Base-by-base conservation (phyloP, 1,140 invertebrate genomes). In the Teleogryllus occipitalis region DNA sequence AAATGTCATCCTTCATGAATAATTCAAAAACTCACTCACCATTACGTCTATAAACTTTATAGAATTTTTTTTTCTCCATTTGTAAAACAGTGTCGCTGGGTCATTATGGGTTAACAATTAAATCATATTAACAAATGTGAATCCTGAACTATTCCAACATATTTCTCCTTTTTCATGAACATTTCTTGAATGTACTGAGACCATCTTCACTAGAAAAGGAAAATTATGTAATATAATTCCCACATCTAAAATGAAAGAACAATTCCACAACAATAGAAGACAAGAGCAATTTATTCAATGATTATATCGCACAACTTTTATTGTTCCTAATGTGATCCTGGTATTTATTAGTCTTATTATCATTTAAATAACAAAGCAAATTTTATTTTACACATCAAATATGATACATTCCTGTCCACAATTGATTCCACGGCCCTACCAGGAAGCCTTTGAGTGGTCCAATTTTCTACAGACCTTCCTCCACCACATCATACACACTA, bases 261-360 rank as follows among this genome's bases (percentile, higher is more conserved):
- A 65, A 65, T 65, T 14, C 10, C 54, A 65, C 54, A 65, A 65
- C 54, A 65, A 65, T 18, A 65, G 18, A 65, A 65, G 18, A 65
- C 10, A 65, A 65, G 18, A 65, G 54, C 10, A 10, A 65, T 65
- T 18, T 65, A 65, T 65, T 65, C 18, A 65, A 65, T 65, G 18
- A 65, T 10, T 65, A 39, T 39, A 39, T 65, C 10, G 18, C 54
- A 65, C 10, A 18, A 65, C 10, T 65, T 14, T 18, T 65, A 65
- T 18, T 65, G 54, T 65, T 65, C 54, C 54, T 65, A 65, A 65
- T 3, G 54, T 65, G 18, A 65, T 14, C 54, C 54, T 65, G 54
- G 54, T 14, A 65, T 65, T 65, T 65, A 65, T 65, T 65, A 65
- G 54, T 65, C 54, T 65, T 65, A 65, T 65, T 65, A 65, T 65